These are phyloP conservation scores for Xiphophorus birchmanni DNA, from an alignment of 2,797 vertebrate genomes.

Conservation along the genomic window DNA sequence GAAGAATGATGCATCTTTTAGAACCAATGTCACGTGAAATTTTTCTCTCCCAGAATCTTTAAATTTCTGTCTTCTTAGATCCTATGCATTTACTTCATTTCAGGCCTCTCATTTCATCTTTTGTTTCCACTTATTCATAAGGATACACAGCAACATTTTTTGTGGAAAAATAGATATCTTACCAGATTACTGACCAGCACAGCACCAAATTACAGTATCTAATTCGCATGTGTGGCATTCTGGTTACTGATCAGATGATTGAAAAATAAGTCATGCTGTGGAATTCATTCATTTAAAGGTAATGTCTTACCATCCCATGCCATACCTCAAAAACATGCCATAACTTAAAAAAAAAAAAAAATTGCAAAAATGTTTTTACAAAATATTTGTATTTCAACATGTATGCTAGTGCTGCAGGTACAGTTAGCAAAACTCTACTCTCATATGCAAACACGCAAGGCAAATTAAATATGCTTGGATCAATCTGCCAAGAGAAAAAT, in stretches of 20 bases:
- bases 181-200: not conserved
- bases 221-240: not conserved
- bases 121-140: not conserved
- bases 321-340: not conserved
- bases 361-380: not conserved
- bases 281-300: not conserved
- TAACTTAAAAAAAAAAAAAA: not conserved
- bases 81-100: not conserved
- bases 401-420: conserved; percentile 11
- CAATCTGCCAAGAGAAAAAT: conserved; percentile 33
- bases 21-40: not conserved
- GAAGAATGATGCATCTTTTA: not conserved
- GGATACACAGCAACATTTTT: not conserved
- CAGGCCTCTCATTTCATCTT: not conserved
- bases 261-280: not conserved
- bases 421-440: conserved; percentile 41
- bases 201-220: not conserved
- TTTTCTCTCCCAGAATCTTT: not conserved
- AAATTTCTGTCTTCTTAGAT: not conserved
- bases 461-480: conserved; percentile 46
- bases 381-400: conserved; percentile 15
- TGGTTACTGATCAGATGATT: not conserved
- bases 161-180: not conserved
- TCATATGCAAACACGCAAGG: conserved; percentile 44
- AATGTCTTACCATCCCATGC: not conserved